Percentiles rank a stretch among this genome's conserved stretches.
Conservation (phyloP, 2,888 invertebrate species). For the Bellardia bayeri region DNA sequence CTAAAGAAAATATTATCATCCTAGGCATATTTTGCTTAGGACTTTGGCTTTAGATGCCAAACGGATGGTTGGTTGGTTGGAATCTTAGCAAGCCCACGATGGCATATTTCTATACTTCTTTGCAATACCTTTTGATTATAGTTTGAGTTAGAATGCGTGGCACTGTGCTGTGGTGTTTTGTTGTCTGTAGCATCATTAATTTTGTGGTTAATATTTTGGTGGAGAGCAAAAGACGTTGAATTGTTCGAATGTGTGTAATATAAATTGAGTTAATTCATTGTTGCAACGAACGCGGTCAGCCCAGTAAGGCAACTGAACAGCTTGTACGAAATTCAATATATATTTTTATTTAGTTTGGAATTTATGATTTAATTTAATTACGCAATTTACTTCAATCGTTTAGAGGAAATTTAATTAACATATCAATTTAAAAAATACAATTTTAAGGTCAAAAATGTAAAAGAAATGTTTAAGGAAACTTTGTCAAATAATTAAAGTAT, state of each 20-base stretch:
- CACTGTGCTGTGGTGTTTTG: not conserved
- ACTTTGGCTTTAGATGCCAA: not conserved
- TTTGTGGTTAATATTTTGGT: slow-evolving; percentile 51
- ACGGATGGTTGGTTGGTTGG: not conserved
- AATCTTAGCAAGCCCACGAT: slow-evolving; percentile 47
- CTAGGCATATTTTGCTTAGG: not conserved
- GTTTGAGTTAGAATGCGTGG: not conserved
- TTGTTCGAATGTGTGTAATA: slow-evolving; percentile 33
- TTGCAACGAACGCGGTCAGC: not conserved
- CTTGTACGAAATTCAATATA: not conserved
- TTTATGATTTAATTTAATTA: slow-evolving; percentile 65
- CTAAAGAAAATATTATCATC: slow-evolving; percentile 21
- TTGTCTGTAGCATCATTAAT: slow-evolving; percentile 65
- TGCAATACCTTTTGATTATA: not conserved
- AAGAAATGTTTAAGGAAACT: no score
- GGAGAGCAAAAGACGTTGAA: not conserved
- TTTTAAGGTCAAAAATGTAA: no score
- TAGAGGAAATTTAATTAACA: slow-evolving; percentile 38
- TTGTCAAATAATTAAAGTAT: no score
- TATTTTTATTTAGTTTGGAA: not conserved
- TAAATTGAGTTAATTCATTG: slow-evolving; percentile 40
- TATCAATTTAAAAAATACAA: slow-evolving; percentile 35
- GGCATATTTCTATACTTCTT: slow-evolving; percentile 12
- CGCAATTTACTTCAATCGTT: not conserved
- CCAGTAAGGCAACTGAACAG: not conserved